These are phyloP conservation scores for Potamilus streckersoni DNA, from an alignment of 1,140 invertebrate genomes.

Conservation along the genomic window DNA sequence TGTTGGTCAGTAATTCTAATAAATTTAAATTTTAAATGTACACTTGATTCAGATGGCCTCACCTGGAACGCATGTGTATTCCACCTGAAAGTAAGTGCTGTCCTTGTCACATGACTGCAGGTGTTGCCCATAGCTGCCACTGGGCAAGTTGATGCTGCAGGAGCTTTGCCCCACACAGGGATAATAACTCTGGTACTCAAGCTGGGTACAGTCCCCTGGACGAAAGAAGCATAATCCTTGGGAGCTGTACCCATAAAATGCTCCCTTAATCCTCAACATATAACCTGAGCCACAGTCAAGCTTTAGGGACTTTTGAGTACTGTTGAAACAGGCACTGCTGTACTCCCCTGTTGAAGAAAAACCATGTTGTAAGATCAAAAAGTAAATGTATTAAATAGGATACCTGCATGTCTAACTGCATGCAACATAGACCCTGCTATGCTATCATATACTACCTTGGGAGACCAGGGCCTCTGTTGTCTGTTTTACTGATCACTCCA, in stretches of 20 bases:
- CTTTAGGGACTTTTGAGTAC: slow-evolving; percentile 37
- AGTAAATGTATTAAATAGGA: too few relatives aligned
- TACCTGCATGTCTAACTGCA: too few relatives aligned
- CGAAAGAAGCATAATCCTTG: slow-evolving; percentile 38
- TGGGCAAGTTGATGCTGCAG: slow-evolving; percentile 58
- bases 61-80: slow-evolving; percentile 61
- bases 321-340: slow-evolving; percentile 48
- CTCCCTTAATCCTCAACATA: slow-evolving; percentile 52
- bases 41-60: slow-evolving; percentile 12
- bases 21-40: background rate
- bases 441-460: too few relatives aligned
- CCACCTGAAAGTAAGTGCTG: slow-evolving; percentile 60
- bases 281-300: slow-evolving; percentile 46
- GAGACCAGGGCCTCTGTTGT: too few relatives aligned
- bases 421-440: too few relatives aligned
- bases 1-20: background rate
- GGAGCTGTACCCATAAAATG: slow-evolving; percentile 57
- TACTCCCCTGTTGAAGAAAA: slow-evolving; percentile 38
- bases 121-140: slow-evolving; percentile 35
- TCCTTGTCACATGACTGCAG: slow-evolving; percentile 47
- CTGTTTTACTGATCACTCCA: too few relatives aligned
- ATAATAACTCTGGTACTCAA: slow-evolving; percentile 43
- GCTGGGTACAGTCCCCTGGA: slow-evolving; percentile 48
- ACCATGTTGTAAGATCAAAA: too few relatives aligned
- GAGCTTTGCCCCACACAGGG: slow-evolving; percentile 49